Evolutionary conservation across 2,888 invertebrate genomes (phyloP).

Genomic region (Pristionchus mayeri): DNA sequence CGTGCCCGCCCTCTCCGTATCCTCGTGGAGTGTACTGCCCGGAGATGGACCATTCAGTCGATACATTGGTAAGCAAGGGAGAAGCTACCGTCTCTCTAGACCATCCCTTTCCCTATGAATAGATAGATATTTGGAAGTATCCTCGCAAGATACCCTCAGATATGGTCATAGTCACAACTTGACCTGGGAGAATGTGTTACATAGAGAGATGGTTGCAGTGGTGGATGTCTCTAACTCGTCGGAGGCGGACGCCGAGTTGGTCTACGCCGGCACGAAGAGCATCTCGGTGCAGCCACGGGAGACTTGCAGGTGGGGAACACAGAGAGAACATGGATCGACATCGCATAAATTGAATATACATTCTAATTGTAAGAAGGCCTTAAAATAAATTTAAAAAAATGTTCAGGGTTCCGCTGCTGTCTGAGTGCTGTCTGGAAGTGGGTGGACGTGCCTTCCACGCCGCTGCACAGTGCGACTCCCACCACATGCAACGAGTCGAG

Average conservation of each 20-base stretch:
- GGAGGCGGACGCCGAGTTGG: conserved; percentile 74
- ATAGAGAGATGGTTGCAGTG: conserved; percentile 70
- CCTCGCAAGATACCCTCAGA: too few relatives aligned
- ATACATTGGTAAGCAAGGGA: conserved; percentile 46
- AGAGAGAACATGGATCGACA: too few relatives aligned
- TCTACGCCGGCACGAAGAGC: conserved; percentile 63
- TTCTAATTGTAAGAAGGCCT: too few relatives aligned
- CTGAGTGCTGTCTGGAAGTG: conserved; percentile 75
- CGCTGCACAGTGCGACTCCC: conserved; percentile 70
- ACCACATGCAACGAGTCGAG: conserved; percentile 74
- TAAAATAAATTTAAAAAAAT: too few relatives aligned
- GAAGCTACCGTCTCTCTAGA: too few relatives aligned
- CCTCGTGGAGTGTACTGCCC: conserved; percentile 74
- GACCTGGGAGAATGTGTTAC: conserved; percentile 14
- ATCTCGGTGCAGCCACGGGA: conserved; percentile 74
- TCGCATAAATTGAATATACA: too few relatives aligned
- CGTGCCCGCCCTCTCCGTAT: conserved; percentile 74
- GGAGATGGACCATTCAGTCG: conserved; percentile 66
- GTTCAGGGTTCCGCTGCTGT: conserved; percentile 73
- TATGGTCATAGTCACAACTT: not conserved
- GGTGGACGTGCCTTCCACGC: conserved; percentile 68
- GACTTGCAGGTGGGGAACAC: conserved; percentile 65
- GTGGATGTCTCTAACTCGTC: conserved; percentile 74
- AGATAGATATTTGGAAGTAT: too few relatives aligned
- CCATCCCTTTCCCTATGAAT: too few relatives aligned